phyloP scores from a whole-genome alignment of 2,888 invertebrate species.

The Athrips mouffetella region DNA sequence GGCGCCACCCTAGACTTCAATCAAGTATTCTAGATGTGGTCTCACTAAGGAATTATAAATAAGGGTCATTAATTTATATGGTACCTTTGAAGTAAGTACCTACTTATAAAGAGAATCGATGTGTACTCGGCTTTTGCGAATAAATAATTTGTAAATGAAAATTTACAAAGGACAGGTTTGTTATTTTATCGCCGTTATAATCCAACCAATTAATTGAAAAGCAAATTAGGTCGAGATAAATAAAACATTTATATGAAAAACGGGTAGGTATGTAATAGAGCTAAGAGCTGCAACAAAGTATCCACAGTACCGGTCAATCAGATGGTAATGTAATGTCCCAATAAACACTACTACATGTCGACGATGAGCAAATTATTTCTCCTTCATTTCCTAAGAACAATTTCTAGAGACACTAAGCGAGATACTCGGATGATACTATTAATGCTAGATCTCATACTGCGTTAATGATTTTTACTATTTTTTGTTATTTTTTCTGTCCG shows the following conservation, averaged over 20 bases:
- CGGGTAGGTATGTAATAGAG: not conserved
- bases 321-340: not conserved
- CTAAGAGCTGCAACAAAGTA: not conserved
- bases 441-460: slow-evolving; percentile 2
- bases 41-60: no score
- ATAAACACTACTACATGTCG: slow-evolving; percentile 19
- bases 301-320: not conserved
- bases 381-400: not conserved
- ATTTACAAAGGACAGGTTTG: no score
- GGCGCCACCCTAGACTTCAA: no score
- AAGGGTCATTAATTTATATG: no score
- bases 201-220: not conserved
- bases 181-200: not conserved
- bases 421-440: not conserved
- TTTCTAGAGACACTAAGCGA: slow-evolving; percentile 2
- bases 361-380: slow-evolving; percentile 22
- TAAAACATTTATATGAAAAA: not conserved
- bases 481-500: not conserved
- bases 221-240: not conserved
- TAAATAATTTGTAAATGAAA: no score
- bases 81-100: no score
- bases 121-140: no score
- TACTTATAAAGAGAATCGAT: no score
- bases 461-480: not conserved
- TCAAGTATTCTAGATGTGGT: no score